A percentile compares a stretch with the other conserved stretches of the same genome.
phyloP scores from a whole-genome alignment of 2,797 vertebrate species.

The Chelmon rostratus region DNA sequence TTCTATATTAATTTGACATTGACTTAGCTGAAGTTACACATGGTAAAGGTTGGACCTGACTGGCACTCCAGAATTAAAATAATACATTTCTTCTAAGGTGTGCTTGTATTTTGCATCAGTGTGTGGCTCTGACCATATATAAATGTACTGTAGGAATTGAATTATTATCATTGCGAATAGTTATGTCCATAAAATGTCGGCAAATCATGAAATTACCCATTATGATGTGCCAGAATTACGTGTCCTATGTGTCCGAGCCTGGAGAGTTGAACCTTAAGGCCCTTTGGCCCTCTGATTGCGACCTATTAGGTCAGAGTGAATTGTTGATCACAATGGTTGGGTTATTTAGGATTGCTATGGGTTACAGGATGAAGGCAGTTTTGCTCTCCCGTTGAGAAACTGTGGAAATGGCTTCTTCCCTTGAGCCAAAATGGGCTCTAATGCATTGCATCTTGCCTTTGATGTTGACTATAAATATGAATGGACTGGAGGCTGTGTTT shows the following conservation, averaged over 20 bases:
- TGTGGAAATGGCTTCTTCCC: conserved; percentile 73
- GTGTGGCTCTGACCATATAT: not conserved
- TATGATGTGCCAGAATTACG: not conserved
- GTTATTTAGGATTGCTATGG: conserved; percentile 65
- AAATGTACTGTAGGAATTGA: not conserved
- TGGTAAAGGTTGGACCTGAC: not conserved
- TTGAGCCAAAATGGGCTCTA: conserved; percentile 75
- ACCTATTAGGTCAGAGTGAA: conserved; percentile 77
- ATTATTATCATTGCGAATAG: not conserved
- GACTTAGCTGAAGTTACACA: not conserved
- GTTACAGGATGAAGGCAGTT: conserved; percentile 66
- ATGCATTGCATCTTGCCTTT: conserved; percentile 74
- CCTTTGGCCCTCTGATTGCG: conserved; percentile 67
- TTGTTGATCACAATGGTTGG: conserved; percentile 67
- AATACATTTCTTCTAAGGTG: not conserved
- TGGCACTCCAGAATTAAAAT: not conserved
- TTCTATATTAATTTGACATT: conserved; percentile 3
- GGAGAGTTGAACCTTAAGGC: conserved; percentile 57
- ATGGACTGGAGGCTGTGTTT: conserved; percentile 66
- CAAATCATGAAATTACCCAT: not conserved
- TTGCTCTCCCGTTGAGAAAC: conserved; percentile 63
- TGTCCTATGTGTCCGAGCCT: conserved; percentile 25
- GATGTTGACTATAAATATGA: conserved; percentile 82
- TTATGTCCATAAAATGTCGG: not conserved
- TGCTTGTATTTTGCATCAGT: not conserved